Evolutionary conservation across 2,113 vertebrate species (phyloP), one percentile per base, ranked within the genome.

Genomic region (Microcebus griseorufus): DNA sequence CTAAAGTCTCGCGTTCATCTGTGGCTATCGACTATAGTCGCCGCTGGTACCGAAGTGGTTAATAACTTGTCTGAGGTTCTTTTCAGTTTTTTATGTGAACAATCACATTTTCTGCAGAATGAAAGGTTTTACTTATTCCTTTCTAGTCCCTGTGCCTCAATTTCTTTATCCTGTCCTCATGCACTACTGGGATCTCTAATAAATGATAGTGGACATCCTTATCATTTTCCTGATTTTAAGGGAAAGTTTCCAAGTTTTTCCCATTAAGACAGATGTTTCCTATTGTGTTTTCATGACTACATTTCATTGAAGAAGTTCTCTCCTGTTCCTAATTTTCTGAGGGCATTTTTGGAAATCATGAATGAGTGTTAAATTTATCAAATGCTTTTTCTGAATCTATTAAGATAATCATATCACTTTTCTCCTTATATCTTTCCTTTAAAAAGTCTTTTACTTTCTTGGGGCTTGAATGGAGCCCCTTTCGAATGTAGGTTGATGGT

Each of bases 321-420:
- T 86, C 32, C n/a, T 55, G 37, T 73, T 72, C 42, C 6, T 48
- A 32, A 53, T 60, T 93, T 89, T 94, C 69, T 53, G 51, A 84
- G 39, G 45, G 25, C 42, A 55, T 89, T 95, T 93, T 64, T 92
- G 32, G 58, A 85, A 92, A 76, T 86, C 34, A 39, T 81, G 14
- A 70, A 76, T 90, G 58, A 55, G 13, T 94, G 11, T 81, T 94
- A 93, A 92, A 55, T 79, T 79, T 84, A 87, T 73, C 76, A 92
- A 75, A 55, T 73, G 39, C 37, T 83, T 91, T 95, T 95, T 83
- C 67, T 96, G 80, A 73, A 55, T 62, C 90, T 82, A 2, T 90
- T 80, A 39, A 81, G 14, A 88, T 79, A n/a, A 95, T 95, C 37
- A 16, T 64, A 69, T 37, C 51, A 37, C 23, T 51, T 91, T 90